Base-by-base conservation (phyloP, 2,113 vertebrate genomes). In the Alethe castanea region DNA sequence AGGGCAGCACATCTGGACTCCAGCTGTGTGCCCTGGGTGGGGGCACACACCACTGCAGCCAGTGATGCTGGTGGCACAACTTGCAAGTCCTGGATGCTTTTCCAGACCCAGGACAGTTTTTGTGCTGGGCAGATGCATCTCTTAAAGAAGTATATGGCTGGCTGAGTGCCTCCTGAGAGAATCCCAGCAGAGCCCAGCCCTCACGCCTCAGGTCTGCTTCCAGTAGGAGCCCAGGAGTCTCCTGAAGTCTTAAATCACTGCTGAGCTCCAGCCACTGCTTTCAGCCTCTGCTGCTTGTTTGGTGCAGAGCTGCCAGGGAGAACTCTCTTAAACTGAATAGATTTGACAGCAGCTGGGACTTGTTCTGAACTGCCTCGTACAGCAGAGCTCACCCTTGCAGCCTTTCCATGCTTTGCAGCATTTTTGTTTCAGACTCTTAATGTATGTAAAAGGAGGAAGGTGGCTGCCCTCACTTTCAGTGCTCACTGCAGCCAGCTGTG, bases 41-140 rank as follows among this genome's bases (percentile, higher is more conserved):
- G 48, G 13, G 6, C 56, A 29, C 17, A 9, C 0, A 0, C 19
- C 20, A 33, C 22, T 11, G n/a, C 52, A 67, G 47, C 42, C 10
- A 2, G 2, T 77, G 62, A 8, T 57, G 38, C 28, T 16, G 9
- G 19, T 36, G 53, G 13, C 73, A 48, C 78, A 48, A 6, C 35
- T 36, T 44, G 7, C 10, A 29, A 53, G 22, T 26, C 28, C 64
- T 53, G 14, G 33, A 9, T 66, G 3, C 5, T 53, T 66, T 26
- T 56, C 6, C 45, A 80, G 62, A 26, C 35, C 33, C 28, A 19
- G 36, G 60, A 42, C 15, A 61, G 40, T 2, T 3, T 40, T 72
- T 83, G 59, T 47, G 40, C 57, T 53, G 4, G 23, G 47, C 28
- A 22, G 33, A 72, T 47, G 56, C 13, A 15, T 12, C 60, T 50